A percentile compares a stretch with the other conserved stretches of the same genome.
phyloP scores from a whole-genome alignment of 2,888 invertebrate species.

The Elysia crispata region DNA sequence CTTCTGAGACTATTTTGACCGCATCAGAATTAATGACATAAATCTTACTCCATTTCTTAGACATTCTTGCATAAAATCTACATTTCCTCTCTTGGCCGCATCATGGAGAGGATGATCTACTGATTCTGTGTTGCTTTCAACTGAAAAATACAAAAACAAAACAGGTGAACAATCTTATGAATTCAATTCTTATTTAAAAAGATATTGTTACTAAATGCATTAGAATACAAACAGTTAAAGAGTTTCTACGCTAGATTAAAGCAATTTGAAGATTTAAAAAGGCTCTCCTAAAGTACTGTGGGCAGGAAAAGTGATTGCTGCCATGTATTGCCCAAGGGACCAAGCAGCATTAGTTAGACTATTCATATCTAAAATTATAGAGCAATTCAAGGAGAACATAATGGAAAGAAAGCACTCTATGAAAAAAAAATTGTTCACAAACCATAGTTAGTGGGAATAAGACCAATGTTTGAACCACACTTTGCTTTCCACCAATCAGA shows the following conservation, averaged over 20 bases:
- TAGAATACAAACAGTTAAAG: too few species aligned
- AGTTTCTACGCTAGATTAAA: neutral
- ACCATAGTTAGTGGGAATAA: slow-evolving; percentile 83
- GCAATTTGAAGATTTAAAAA: neutral
- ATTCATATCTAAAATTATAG: too few species aligned
- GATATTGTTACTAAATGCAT: too few species aligned
- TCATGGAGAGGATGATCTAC: slow-evolving; percentile 83
- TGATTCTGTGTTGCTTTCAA: slow-evolving; percentile 81
- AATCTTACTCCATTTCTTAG: slow-evolving; percentile 80
- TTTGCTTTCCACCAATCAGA: slow-evolving; percentile 82
- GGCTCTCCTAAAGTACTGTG: too few species aligned
- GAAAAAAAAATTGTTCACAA: slow-evolving; percentile 49
- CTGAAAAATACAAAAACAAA: slow-evolving; percentile 70
- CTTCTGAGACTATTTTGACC: neutral
- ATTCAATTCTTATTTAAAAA: too few species aligned
- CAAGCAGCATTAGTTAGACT: too few species aligned
- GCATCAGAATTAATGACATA: neutral
- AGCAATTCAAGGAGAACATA: too few species aligned
- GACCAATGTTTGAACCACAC: slow-evolving; percentile 80
- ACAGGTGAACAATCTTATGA: too few species aligned
- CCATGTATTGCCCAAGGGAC: too few species aligned
- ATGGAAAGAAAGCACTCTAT: too few species aligned
- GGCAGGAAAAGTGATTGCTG: too few species aligned
- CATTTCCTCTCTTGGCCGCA: slow-evolving; percentile 83
- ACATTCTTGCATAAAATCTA: slow-evolving; percentile 82